Evolutionary conservation across 2,888 invertebrate species (phyloP), one percentile per base, ranked within the genome.

Genomic region (Napeogenes inachia): DNA sequence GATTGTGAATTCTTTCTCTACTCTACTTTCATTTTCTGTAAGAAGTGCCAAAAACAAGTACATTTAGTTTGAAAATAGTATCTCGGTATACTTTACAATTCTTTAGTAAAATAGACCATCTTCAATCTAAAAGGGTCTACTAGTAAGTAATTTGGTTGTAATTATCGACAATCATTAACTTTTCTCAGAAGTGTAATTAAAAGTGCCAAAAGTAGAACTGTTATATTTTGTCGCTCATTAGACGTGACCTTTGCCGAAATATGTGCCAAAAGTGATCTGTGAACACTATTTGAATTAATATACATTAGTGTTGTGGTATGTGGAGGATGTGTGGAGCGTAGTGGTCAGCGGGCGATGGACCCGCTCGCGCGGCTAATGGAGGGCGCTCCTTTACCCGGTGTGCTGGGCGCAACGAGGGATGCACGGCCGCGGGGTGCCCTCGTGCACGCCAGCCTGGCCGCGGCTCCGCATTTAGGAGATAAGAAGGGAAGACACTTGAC

Each of bases 401-500:
- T 87, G 70, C 88, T 92, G 71, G 92, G 92, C 70, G 91, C 91
- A 66, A 90, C 90, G 61, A 76, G 88, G 62, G 83, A 91, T 92
- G 91, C 92, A 58, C 85, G 92, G 62, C 92, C 93, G 58, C 91
- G 93, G 60, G 94, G 95, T 68, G 95, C 95, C 45, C 91, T 95
- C 70, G 95, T 96, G 62, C 95, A 95, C 83, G 95, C 95, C 65
- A 94, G 94, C 74, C 88, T 95, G 69, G 94, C 94, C 55, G 94
- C 95, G 62, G 93, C 94, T 60, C 94, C 95, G 61, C 93, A 95
- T 59, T 94, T 95, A 46, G 87, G 86, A 2, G 90, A 89, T 75
- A 94, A 95, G 76, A 94, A 95, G 80, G 95, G 95, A 71, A 92
- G 96, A 69, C 96, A 96, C 80, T 92, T 97, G 68, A 95, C 96